Evolutionary conservation across 2,113 vertebrate species (phyloP), one percentile per base, ranked within the genome.

Genomic region (Phrynosoma blainvillii): DNA sequence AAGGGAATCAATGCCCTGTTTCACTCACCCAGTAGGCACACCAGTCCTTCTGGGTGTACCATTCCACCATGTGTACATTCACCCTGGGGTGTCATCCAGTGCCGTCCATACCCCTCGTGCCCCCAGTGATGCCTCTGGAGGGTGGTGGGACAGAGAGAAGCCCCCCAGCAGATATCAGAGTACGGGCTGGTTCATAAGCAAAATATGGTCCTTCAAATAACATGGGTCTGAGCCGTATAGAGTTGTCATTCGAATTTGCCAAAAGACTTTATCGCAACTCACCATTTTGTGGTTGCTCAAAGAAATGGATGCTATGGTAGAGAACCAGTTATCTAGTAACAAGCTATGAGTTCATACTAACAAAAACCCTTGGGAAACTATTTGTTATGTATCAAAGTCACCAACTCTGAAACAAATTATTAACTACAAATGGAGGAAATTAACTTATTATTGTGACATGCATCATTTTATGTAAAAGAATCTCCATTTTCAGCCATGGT

Each of bases 391-490:
- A 84, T 94, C 90, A 92, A 52, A 87, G 79, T 88, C 93, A 90
- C 40, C 40, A 90, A 84, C 32, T n/a, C 65, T 32, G 81, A 90
- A 94, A 88, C 78, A 91, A 95, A 90, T 85, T 93, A 86, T 89
- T 84, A 93, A 90, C 87, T 89, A 52, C 87, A 93, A 94, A 95
- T 91, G 23, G 94, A n/a, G 62, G 71, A 95, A 93, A 93, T 94
- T 90, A 93, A 54, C 30, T 91, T 82, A 7, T 54, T 91, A 90
- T 86, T 87, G 88, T 32, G 54, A 92, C 82, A 87, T 84, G 82
- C 59, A 52, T 56, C 81, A 84, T 88, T 94, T 82, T 5, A 84
- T 36, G 76, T 91, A 94, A 94, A 92, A 68, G 47, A 0, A 86
- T 76, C 54, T 79, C 79, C 52, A 20, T 1, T 80, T 89, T 88